Percentiles rank a stretch among this genome's conserved stretches.
phyloP scores from a whole-genome alignment of 2,113 vertebrate species.

The Ceratotherium simum region DNA sequence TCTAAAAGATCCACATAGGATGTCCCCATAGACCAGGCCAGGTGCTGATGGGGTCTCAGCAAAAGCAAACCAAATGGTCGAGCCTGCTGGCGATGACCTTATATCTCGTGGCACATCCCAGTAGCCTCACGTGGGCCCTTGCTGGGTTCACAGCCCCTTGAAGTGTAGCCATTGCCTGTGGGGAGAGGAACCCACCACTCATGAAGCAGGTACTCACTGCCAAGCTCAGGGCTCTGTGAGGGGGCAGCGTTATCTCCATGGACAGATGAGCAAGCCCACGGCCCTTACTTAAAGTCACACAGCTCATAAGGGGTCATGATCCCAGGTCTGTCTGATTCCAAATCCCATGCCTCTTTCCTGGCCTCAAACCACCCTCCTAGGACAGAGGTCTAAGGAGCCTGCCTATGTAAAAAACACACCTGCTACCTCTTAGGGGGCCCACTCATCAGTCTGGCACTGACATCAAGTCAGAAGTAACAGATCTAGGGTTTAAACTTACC shows the following conservation, averaged over 20 bases:
- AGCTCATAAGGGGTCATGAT: neutral
- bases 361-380: neutral
- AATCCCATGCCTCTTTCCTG: neutral
- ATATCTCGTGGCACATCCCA: accelerated
- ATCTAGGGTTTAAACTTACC: neutral
- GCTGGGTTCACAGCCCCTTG: neutral
- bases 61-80: neutral
- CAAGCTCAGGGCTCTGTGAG: neutral
- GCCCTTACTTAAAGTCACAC: neutral
- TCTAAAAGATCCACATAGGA: neutral
- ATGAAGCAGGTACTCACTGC: accelerated
- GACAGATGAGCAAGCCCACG: neutral
- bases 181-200: neutral
- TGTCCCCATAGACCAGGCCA: neutral
- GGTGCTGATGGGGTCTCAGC: neutral
- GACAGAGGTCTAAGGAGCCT: neutral
- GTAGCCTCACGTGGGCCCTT: neutral
- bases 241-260: neutral
- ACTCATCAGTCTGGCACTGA: too few species aligned
- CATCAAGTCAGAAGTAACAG: neutral
- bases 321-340: neutral
- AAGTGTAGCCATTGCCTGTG: neutral
- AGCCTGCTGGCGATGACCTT: neutral
- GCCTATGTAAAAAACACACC: neutral
- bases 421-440: neutral